These are phyloP conservation scores for Scomber japonicus DNA, from an alignment of 2,113 vertebrate genomes.

Conservation along the genomic window DNA sequence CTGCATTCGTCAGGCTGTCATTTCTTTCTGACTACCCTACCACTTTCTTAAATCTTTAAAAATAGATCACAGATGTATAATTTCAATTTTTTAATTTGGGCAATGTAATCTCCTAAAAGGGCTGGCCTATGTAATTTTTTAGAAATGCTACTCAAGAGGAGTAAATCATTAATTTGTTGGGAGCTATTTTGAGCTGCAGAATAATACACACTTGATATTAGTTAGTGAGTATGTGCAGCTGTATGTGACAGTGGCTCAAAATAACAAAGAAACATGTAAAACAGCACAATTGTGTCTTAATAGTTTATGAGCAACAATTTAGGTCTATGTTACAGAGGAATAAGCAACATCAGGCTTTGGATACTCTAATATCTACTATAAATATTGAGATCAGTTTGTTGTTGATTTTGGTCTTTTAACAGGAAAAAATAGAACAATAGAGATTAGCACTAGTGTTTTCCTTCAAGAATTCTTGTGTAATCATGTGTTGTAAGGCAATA, in stretches of 20 bases:
- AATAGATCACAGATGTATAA: no score
- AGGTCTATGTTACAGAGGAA: background rate
- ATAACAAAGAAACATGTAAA: background rate
- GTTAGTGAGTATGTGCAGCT: background rate
- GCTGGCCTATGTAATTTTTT: background rate
- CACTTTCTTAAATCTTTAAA: no score
- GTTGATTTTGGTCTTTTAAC: background rate
- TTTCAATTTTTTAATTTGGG: no score
- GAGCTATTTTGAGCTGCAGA: background rate
- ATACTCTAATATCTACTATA: no score
- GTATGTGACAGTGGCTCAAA: background rate
- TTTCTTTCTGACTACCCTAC: no score
- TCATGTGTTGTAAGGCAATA: conserved; percentile 20
- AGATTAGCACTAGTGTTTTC: background rate
- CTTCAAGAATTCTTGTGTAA: background rate
- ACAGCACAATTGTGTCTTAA: background rate
- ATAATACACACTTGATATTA: no score
- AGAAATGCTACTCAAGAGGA: no score
- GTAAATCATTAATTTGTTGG: no score
- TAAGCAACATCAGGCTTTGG: background rate
- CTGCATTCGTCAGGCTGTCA: no score
- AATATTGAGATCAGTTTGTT: background rate
- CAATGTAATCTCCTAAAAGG: no score
- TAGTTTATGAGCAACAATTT: background rate
- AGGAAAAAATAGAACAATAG: background rate